Evolutionary conservation across 2,888 invertebrate genomes (phyloP), one percentile per base, ranked within the genome.

Genomic region (Epinotia bilunana): DNA sequence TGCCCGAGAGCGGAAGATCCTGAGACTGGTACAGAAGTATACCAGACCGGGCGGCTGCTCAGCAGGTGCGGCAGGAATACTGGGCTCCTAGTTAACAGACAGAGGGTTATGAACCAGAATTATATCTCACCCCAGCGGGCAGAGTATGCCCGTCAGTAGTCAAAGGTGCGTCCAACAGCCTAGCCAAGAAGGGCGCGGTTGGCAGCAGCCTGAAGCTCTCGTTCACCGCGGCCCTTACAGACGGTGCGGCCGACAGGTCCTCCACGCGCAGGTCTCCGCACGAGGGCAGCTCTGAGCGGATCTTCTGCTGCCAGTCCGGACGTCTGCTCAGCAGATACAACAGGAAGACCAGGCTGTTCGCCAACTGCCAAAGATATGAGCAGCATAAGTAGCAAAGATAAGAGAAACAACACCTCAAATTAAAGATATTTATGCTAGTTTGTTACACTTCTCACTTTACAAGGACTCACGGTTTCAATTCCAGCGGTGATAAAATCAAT

Each of bases 401-500:
- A 39, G 9, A 39, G 39, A 39, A 39, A 9, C 4, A 6, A 6
- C 6, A 33, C 6, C 33, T 33, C 33, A 39, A 39, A 39, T 9
- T 9, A 39, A 39, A 39, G 9, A 39, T 39, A 39, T 39, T 7
- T 39, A 39, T 39, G 39, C 9, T 39, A 9, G 0, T 39, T 39
- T 39, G 39, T 39, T 39, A 9, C 39, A 39, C 39, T n/a, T n/a
- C n/a, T 6, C 6, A n/a, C 16, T 62, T 62, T 39, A n/a, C 16
- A 62, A 62, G 18, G 18, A 60, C 90, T 91, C 87, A 98, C 96
- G 85, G 98, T 98, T 88, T 97, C 97, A 84, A 98, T 98, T 64
- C 98, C 98, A 53, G 98, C 97, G 9, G 97, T 97, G 81, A 98
- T 96, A 83, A 98, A 97, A 90, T 98, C 98, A 62, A 98, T 97